These are phyloP conservation scores for Nephrotoma flavescens DNA, from an alignment of 2,888 invertebrate species.

Conservation along the genomic window DNA sequence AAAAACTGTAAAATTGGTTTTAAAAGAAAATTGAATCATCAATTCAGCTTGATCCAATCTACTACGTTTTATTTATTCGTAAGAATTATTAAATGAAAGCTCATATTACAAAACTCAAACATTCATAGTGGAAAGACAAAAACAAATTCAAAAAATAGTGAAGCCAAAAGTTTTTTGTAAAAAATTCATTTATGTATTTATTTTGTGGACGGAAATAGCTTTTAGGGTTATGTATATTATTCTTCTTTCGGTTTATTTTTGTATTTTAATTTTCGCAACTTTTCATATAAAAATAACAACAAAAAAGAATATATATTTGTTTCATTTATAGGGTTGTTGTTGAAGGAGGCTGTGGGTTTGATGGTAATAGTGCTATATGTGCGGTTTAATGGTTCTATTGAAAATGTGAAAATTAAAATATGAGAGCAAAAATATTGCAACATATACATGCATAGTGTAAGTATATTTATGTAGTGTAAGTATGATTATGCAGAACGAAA, in stretches of 20 bases:
- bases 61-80: neutral
- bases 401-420: neutral
- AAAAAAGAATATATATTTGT: neutral
- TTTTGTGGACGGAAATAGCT: neutral
- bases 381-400: neutral
- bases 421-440: neutral
- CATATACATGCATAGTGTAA: neutral
- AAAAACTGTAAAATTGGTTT: too few relatives aligned
- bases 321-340: neutral
- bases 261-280: neutral
- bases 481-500: neutral
- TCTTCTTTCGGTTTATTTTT: neutral
- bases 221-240: neutral
- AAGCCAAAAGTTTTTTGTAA: neutral
- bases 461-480: neutral
- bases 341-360: neutral
- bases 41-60: neutral
- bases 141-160: neutral
- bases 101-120: neutral
- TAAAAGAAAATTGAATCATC: neutral
- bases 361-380: neutral
- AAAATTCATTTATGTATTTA: neutral
- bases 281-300: neutral
- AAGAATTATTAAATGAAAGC: neutral
- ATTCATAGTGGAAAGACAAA: neutral